Evolutionary conservation across 2,113 vertebrate species (phyloP).

Genomic region (Pseudopodoces humilis): DNA sequence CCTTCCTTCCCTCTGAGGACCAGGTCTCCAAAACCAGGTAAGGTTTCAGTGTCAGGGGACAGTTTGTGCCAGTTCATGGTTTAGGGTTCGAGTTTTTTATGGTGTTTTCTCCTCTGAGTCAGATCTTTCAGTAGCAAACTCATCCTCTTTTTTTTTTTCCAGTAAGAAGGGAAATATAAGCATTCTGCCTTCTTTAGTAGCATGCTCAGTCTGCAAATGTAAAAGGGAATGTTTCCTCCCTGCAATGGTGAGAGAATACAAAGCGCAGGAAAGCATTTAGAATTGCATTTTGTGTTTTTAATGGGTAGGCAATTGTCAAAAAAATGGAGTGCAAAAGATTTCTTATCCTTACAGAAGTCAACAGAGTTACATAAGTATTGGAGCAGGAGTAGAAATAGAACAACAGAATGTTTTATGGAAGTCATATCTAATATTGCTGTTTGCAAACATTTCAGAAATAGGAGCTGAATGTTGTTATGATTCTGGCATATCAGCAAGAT

Average conservation of each 20-base stretch:
- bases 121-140: neutral
- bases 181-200: neutral
- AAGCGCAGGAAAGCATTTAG: neutral
- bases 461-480: neutral
- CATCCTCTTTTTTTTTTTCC: neutral
- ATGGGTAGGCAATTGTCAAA: neutral
- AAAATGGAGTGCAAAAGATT: neutral
- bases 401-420: neutral
- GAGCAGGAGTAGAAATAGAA: neutral
- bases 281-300: neutral
- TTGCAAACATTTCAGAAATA: neutral
- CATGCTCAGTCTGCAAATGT: neutral
- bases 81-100: fast-evolving
- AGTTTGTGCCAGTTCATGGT: neutral
- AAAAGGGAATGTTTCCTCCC: neutral
- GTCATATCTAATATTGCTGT: neutral
- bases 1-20: slow-evolving; percentile 97
- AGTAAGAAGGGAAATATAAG: neutral
- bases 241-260: neutral
- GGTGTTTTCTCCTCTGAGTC: neutral
- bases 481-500: neutral
- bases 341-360: neutral
- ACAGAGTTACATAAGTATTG: neutral
- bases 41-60: neutral
- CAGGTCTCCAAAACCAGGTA: slow-evolving; percentile 99